These are phyloP conservation scores for Temnopleurus reevesii DNA, from an alignment of 53 echinoderm and acorn worm genomes.

Conservation along the genomic window DNA sequence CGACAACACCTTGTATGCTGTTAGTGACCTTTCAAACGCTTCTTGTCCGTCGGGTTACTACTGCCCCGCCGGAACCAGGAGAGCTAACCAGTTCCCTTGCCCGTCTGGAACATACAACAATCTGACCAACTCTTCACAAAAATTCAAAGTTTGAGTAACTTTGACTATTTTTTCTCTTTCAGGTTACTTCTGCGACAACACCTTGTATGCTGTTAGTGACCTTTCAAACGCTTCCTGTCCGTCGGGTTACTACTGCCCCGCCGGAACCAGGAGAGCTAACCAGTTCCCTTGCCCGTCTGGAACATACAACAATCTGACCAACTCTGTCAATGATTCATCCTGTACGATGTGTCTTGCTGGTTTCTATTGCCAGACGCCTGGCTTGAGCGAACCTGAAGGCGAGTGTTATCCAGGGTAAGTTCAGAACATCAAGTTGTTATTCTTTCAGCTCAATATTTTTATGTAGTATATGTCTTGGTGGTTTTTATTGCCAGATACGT, in stretches of 20 bases:
- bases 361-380: constrained; percentile 81
- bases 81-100: constrained; percentile 89
- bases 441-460: not conserved
- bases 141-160: not conserved
- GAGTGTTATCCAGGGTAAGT: constrained; percentile 89
- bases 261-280: constrained; percentile 79
- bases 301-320: constrained; percentile 82
- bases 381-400: constrained; percentile 74
- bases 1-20: constrained; percentile 91
- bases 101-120: constrained; percentile 85
- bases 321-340: constrained; percentile 69
- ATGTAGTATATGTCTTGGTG: no score
- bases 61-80: constrained; percentile 80
- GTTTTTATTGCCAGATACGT: no score
- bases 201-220: constrained; percentile 76
- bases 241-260: constrained; percentile 87
- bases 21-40: constrained; percentile 71
- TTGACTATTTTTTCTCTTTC: not conserved
- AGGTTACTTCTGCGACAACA: constrained; percentile 99
- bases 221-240: constrained; percentile 82
- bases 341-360: constrained; percentile 80
- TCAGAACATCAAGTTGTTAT: no score
- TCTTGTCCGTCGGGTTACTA: constrained; percentile 90
- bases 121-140: constrained; percentile 80
- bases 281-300: constrained; percentile 89